These are phyloP conservation scores for Equus przewalskii DNA, from an alignment of 2,113 vertebrate species.

Conservation along the genomic window DNA sequence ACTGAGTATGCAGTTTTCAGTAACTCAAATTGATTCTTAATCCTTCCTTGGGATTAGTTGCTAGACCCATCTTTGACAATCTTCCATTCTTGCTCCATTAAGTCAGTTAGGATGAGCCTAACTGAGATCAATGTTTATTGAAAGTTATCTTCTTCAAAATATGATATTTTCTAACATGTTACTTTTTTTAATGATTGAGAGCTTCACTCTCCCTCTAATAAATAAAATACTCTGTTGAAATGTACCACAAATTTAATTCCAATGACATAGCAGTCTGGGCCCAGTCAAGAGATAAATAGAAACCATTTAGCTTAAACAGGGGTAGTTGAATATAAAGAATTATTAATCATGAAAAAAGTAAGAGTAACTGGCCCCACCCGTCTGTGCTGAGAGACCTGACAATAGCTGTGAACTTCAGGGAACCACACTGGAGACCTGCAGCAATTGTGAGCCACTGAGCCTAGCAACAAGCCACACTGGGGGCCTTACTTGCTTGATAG, in stretches of 20 bases:
- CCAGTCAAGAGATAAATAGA: not conserved
- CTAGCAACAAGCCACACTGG: too few species aligned
- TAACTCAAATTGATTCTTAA: not conserved
- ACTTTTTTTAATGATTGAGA: conserved; percentile 15
- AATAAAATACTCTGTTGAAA: not conserved
- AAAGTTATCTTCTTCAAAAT: not conserved
- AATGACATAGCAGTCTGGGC: not conserved
- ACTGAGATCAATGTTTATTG: not conserved
- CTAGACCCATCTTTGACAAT: not conserved
- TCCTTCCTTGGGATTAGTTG: not conserved
- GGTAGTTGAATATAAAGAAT: not conserved
- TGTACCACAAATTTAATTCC: conserved; percentile 25
- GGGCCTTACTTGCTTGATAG: too few species aligned
- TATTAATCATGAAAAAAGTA: not conserved
- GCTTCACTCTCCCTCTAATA: not conserved
- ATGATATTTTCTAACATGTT: not conserved
- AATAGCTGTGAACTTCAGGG: too few species aligned
- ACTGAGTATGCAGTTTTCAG: not conserved
- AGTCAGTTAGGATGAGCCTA: not conserved
- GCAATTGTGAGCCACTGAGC: too few species aligned
- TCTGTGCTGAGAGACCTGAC: too few species aligned
- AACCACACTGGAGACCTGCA: too few species aligned
- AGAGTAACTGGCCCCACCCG: not conserved
- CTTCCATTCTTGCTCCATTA: not conserved
- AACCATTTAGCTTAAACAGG: not conserved